phyloP scores from a whole-genome alignment of 2,113 vertebrate species.

The Pelusios castaneus region DNA sequence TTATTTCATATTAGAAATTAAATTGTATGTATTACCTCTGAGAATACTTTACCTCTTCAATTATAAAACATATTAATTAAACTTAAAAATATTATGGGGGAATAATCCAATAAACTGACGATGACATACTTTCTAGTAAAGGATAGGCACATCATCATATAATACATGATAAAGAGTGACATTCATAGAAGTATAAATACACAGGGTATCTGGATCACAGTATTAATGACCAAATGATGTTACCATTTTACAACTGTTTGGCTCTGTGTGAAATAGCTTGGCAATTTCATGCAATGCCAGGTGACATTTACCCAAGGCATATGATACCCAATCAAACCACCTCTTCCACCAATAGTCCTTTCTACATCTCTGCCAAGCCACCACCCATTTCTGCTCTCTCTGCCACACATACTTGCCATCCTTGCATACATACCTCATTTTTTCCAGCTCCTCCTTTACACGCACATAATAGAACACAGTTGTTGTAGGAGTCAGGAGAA shows the following conservation, averaged over 20 bases:
- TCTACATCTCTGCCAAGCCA: not conserved
- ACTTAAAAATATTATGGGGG: not conserved
- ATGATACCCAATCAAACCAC: not conserved
- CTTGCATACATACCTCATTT: not conserved
- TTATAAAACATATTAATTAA: slow-evolving; percentile 17
- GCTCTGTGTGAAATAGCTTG: not conserved
- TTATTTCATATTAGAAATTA: slow-evolving; percentile 38
- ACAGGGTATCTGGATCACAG: not conserved
- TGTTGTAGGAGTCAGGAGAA: not conserved
- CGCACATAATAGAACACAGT: not conserved
- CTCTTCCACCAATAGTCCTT: not conserved
- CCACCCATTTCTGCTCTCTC: not conserved
- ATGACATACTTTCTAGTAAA: not conserved
- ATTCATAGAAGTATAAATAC: not conserved
- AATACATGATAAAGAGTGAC: not conserved
- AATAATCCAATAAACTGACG: not conserved
- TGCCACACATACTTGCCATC: not conserved
- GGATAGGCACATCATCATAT: not conserved
- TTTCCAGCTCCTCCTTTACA: not conserved
- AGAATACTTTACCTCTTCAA: not conserved
- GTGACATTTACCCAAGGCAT: not conserved
- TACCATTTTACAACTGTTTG: not conserved
- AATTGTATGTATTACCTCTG: slow-evolving; percentile 19
- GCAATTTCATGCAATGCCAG: not conserved
- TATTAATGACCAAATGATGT: not conserved